These are phyloP conservation scores for Molossus alvarezi DNA, from an alignment of 2,797 vertebrate species.

Conservation along the genomic window DNA sequence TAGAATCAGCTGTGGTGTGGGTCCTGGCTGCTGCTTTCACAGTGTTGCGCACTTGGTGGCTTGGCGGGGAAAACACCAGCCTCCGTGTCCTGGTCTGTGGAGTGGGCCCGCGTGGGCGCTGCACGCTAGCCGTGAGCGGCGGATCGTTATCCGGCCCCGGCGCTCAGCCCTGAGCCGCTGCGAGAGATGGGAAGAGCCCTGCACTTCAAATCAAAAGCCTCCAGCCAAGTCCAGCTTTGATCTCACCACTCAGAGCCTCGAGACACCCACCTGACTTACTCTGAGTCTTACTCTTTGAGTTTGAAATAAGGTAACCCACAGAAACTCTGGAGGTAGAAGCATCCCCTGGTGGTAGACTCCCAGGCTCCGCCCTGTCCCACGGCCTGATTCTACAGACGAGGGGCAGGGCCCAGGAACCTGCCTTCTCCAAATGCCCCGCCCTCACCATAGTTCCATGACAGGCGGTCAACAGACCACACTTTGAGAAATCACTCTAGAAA, in stretches of 20 bases:
- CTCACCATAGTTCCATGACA: not conserved
- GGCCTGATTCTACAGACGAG: not conserved
- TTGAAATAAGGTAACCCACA: slow-evolving; percentile 26
- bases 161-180: not conserved
- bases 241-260: not conserved
- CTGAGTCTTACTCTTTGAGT: slow-evolving; percentile 44
- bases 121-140: not conserved
- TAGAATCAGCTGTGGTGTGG: not conserved
- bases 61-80: not conserved
- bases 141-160: not conserved
- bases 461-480: not conserved
- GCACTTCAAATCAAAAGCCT: slow-evolving; percentile 61
- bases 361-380: not conserved
- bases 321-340: not conserved
- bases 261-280: slow-evolving; percentile 60
- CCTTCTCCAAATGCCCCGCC: too few relatives aligned
- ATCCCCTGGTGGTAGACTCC: not conserved
- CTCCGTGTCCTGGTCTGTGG: not conserved
- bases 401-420: not conserved
- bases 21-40: not conserved
- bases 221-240: not conserved
- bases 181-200: not conserved
- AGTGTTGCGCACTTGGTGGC: not conserved
- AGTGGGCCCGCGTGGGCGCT: not conserved
- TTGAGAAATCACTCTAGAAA: slow-evolving; percentile 43